A percentile compares a stretch with the other conserved stretches of the same genome.
Conservation (phyloP, 1,140 invertebrate genomes). For the Temnothorax nylanderi region DNA sequence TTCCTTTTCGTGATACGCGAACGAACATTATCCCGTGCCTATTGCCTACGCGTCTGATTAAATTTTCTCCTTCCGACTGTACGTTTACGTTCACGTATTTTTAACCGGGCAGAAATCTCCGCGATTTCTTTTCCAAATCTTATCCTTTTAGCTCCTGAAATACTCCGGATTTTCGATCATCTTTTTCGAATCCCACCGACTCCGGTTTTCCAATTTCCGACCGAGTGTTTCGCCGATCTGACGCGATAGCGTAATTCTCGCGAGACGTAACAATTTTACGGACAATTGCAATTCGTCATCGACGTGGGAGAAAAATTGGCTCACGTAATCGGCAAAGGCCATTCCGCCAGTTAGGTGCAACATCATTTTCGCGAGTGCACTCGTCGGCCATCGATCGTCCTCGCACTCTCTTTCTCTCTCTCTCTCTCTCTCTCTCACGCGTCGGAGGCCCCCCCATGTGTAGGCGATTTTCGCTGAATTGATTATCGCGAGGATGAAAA, state of each 20-base stretch:
- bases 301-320: background rate
- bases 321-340: conserved; percentile 18
- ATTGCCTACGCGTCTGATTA: background rate
- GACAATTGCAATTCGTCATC: conserved; percentile 13
- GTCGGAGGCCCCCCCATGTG: background rate
- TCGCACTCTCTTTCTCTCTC: background rate
- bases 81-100: background rate
- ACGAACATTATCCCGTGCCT: background rate
- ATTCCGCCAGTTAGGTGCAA: conserved; percentile 55
- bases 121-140: background rate
- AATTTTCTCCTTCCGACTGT: background rate
- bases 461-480: background rate
- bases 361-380: conserved; percentile 49
- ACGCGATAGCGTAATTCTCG: background rate
- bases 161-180: background rate
- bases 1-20: conserved; percentile 4
- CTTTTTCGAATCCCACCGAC: background rate
- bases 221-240: background rate
- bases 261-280: background rate
- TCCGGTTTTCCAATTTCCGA: background rate
- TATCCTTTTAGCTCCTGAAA: background rate
- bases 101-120: background rate
- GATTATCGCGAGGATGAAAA: background rate
- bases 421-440: background rate
- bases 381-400: conserved; percentile 54